Conservation (phyloP, 1,140 invertebrate species). For the Cryptotermes secundus region DNA sequence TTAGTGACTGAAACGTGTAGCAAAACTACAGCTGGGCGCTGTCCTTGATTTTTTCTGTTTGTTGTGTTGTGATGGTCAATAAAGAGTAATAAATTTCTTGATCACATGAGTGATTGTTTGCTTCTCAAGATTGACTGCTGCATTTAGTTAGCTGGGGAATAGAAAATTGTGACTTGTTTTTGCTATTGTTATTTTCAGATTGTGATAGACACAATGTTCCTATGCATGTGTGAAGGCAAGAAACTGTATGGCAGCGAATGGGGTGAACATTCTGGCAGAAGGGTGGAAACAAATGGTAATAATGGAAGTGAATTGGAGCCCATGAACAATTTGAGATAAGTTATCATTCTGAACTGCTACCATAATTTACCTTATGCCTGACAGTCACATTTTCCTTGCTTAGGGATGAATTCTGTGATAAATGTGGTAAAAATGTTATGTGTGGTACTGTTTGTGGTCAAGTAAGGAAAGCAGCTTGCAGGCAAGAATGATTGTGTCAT, state of each 20-base stretch:
- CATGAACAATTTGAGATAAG: constrained; percentile 7
- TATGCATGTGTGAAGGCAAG: constrained; percentile 89
- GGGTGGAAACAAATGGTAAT: neutral
- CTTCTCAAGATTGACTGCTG: too few relatives aligned
- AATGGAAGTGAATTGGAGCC: neutral
- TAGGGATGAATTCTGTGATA: neutral
- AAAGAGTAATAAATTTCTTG: too few relatives aligned
- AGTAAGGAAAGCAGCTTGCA: neutral
- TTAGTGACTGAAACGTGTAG: too few relatives aligned
- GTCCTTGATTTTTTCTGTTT: too few relatives aligned
- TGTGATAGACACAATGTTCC: constrained; percentile 90
- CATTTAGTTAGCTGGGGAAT: too few relatives aligned
- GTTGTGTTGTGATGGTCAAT: too few relatives aligned
- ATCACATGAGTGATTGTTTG: too few relatives aligned
- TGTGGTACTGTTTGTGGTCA: neutral
- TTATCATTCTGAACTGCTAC: neutral
- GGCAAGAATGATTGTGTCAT: neutral
- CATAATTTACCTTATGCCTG: neutral
- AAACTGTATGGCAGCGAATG: constrained; percentile 37
- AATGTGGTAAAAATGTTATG: neutral
- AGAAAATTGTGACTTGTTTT: too few relatives aligned
- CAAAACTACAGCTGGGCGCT: too few relatives aligned
- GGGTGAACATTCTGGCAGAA: neutral
- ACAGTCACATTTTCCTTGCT: neutral
- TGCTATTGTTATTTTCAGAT: constrained; percentile 61